Conservation (phyloP, 2,113 vertebrate species). For the Neopipo cinnamomea region DNA sequence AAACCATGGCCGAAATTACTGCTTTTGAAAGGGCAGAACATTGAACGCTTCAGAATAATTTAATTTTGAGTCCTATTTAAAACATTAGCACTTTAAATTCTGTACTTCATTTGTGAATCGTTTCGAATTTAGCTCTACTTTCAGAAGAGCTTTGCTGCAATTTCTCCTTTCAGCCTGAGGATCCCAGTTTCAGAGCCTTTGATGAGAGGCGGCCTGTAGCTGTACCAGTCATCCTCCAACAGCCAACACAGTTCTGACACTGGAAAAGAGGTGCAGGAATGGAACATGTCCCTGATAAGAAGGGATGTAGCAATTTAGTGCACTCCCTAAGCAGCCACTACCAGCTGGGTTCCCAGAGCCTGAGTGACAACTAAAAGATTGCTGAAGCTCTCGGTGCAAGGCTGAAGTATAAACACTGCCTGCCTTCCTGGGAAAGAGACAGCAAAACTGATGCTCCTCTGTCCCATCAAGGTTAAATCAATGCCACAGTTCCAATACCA, state of each 20-base stretch:
- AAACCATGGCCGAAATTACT: not conserved
- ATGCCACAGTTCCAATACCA: not conserved
- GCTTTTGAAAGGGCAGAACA: not conserved
- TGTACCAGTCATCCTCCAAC: not conserved
- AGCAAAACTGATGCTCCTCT: not conserved
- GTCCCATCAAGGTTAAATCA: not conserved
- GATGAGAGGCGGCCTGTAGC: fast-evolving
- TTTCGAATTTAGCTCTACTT: not conserved
- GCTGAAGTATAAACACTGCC: not conserved
- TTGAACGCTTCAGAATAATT: not conserved
- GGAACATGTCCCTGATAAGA: not conserved
- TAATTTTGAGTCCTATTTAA: not conserved
- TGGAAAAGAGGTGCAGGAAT: not conserved
- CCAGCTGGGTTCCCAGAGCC: not conserved
- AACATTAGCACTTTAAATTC: not conserved
- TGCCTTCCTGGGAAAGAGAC: not conserved
- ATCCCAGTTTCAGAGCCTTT: not conserved
- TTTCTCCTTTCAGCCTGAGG: not conserved
- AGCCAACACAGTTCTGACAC: not conserved
- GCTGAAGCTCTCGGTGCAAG: not conserved
- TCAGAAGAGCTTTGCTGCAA: not conserved
- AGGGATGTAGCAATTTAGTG: not conserved
- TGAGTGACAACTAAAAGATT: not conserved
- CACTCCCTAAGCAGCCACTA: not conserved
- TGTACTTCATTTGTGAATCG: not conserved